Evolutionary conservation across 2,797 vertebrate species (phyloP).

Genomic region (Hipposideros larvatus): DNA sequence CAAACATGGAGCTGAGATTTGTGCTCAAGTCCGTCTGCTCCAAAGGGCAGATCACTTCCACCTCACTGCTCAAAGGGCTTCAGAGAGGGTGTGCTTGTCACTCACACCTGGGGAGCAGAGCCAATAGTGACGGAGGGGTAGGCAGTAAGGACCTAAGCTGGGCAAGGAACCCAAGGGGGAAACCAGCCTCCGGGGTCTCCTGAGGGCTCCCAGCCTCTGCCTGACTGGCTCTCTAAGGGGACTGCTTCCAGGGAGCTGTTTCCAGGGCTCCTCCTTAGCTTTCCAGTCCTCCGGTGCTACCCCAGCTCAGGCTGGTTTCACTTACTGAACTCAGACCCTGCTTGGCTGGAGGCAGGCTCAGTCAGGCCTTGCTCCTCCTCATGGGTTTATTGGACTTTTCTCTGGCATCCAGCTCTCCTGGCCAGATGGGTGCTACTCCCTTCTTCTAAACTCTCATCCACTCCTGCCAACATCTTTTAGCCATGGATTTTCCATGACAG

Average conservation of each 20-base stretch:
- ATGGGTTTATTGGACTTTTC: background rate
- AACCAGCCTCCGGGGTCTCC: background rate
- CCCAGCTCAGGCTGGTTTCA: background rate
- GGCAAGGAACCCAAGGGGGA: background rate
- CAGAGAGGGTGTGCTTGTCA: background rate
- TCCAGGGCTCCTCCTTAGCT: background rate
- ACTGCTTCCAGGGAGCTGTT: background rate
- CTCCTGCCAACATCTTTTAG: conserved; percentile 28
- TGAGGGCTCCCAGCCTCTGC: background rate
- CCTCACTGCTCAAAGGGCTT: rapidly evolving
- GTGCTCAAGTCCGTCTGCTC: background rate
- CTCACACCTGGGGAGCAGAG: background rate
- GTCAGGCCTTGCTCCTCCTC: background rate
- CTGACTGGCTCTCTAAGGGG: background rate
- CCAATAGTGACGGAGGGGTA: rapidly evolving
- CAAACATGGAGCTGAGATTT: background rate
- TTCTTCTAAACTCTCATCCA: background rate
- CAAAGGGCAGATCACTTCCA: background rate
- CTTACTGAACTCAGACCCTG: background rate
- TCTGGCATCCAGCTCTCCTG: background rate
- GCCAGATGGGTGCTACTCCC: background rate
- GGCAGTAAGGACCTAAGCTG: background rate
- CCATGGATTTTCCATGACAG: background rate
- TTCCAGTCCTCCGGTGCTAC: background rate
- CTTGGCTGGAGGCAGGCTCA: background rate